phyloP scores from a whole-genome alignment of 2,113 vertebrate genomes.

The Choloepus hoffmanni region DNA sequence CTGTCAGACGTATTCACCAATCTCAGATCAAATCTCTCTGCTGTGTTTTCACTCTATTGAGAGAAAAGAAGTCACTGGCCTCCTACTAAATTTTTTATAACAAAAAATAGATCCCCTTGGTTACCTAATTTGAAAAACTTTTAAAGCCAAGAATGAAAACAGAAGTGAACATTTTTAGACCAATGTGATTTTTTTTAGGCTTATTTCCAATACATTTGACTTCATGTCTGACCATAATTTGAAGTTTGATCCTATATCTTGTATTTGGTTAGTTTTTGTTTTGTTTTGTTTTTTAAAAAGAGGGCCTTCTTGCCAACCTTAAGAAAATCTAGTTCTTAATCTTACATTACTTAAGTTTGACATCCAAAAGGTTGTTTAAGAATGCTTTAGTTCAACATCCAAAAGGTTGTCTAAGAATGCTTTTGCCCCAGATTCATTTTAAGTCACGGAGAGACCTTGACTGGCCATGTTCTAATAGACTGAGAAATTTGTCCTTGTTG shows the following conservation, averaged over 20 bases:
- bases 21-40: neutral
- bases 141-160: constrained; percentile 52
- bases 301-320: neutral
- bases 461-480: neutral
- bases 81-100: neutral
- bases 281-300: neutral
- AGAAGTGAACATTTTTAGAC: neutral
- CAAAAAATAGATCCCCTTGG: neutral
- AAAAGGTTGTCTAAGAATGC: neutral
- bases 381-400: neutral
- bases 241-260: constrained; percentile 12
- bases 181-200: neutral
- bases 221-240: constrained; percentile 38
- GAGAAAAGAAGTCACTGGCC: neutral
- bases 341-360: neutral
- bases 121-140: constrained; percentile 21
- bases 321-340: constrained; percentile 41
- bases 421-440: neutral
- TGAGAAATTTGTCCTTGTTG: neutral
- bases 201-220: constrained; percentile 33
- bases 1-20: neutral
- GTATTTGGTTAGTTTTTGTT: neutral
- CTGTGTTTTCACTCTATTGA: neutral
- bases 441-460: neutral
- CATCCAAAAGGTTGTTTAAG: neutral